phyloP scores from a whole-genome alignment of 1,140 invertebrate genomes.

The Orius laevigatus region DNA sequence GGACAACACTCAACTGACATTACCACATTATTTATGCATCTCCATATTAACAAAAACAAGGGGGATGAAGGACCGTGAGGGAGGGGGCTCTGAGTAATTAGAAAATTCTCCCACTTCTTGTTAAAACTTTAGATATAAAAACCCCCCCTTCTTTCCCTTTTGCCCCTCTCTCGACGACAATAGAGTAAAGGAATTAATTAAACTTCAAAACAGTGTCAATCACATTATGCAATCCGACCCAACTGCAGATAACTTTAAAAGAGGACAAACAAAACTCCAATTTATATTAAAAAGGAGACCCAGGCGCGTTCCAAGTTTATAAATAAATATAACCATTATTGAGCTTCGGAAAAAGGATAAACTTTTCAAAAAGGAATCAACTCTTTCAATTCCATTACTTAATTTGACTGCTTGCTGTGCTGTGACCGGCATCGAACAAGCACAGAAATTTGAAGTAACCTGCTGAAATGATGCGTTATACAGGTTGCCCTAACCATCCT shows the following conservation, averaged over 20 bases:
- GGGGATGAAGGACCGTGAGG: background rate
- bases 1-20: slow-evolving; percentile 1
- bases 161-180: background rate
- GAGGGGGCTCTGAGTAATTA: slow-evolving; percentile 1
- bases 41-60: background rate
- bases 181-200: slow-evolving; percentile 10
- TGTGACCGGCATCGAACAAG: too few relatives aligned
- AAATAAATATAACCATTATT: too few relatives aligned
- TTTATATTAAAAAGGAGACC: slow-evolving; percentile 6
- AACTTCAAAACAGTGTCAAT: slow-evolving; percentile 12
- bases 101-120: slow-evolving; percentile 7
- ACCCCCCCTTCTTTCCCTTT: background rate
- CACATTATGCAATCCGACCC: slow-evolving; percentile 10
- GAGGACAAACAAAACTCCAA: slow-evolving; percentile 3
- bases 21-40: slow-evolving; percentile 3
- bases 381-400: too few relatives aligned
- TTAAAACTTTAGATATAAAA: slow-evolving; percentile 9
- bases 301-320: too few relatives aligned
- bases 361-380: too few relatives aligned
- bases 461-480: too few relatives aligned
- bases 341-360: too few relatives aligned
- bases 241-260: slow-evolving; percentile 8
- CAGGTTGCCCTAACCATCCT: too few relatives aligned
- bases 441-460: too few relatives aligned
- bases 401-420: too few relatives aligned